Evolutionary conservation across 2,113 vertebrate species (phyloP).

Genomic region (Boleophthalmus pectinirostris): DNA sequence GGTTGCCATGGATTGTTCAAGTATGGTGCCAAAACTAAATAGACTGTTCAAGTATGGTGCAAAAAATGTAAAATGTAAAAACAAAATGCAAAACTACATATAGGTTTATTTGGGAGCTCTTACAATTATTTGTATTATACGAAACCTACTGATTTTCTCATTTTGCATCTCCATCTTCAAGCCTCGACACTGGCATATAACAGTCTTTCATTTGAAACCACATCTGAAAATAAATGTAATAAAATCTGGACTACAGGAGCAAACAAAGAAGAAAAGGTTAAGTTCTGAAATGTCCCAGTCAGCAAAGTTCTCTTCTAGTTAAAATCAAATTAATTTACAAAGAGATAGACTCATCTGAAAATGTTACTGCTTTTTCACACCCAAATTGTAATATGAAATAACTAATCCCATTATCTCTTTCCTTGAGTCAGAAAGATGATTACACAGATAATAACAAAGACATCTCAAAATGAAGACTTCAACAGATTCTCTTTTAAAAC

Average conservation of each 20-base stretch:
- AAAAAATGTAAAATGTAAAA: neutral
- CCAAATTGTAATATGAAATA: neutral
- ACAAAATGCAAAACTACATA: no score
- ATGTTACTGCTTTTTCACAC: neutral
- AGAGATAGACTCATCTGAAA: neutral
- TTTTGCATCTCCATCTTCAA: no score
- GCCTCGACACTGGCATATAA: no score
- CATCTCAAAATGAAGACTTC: neutral
- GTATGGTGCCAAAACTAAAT: neutral
- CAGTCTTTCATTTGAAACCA: neutral
- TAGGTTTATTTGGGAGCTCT: no score
- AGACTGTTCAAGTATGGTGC: neutral
- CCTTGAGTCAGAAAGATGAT: slow-evolving; percentile 4
- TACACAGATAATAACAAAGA: slow-evolving; percentile 1
- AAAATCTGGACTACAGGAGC: neutral
- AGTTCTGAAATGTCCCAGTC: neutral
- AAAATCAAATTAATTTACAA: neutral
- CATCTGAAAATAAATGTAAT: neutral
- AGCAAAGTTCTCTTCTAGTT: neutral
- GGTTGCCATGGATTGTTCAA: no score
- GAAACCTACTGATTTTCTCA: no score
- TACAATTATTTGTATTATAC: no score
- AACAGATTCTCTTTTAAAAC: neutral
- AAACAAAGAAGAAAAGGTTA: neutral
- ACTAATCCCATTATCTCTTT: neutral